These are phyloP conservation scores for Amphipyra berbera DNA, from an alignment of 2,888 invertebrate genomes.

Conservation along the genomic window DNA sequence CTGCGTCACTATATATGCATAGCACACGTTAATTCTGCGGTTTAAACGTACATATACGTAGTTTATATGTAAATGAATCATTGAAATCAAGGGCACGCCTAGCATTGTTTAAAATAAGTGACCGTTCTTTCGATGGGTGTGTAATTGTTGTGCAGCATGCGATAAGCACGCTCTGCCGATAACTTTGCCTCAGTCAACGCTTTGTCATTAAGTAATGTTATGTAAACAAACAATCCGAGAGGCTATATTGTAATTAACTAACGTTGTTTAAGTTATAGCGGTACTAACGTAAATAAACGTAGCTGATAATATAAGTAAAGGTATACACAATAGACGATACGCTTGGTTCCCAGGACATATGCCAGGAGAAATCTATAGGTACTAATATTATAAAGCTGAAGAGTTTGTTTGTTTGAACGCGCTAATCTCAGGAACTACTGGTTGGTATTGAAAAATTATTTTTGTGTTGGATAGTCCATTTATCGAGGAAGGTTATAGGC, in stretches of 20 bases:
- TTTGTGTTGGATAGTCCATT: no score
- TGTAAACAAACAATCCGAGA: slow-evolving; percentile 25
- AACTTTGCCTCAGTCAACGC: slow-evolving; percentile 32
- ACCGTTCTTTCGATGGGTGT: slow-evolving; percentile 22
- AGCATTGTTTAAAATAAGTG: slow-evolving; percentile 52
- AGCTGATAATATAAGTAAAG: no score
- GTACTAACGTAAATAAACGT: slow-evolving; percentile 7
- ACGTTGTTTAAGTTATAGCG: neutral
- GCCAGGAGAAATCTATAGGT: no score
- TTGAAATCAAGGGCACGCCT: slow-evolving; percentile 46
- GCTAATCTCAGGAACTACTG: no score
- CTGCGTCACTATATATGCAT: slow-evolving; percentile 57
- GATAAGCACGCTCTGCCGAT: slow-evolving; percentile 50
- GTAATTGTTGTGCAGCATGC: slow-evolving; percentile 20
- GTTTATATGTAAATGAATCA: slow-evolving; percentile 35
- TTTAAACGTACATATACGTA: slow-evolving; percentile 1
- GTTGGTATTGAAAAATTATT: no score
- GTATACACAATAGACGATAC: no score
- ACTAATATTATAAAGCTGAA: no score
- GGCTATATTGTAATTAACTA: slow-evolving; percentile 9
- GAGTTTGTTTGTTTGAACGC: no score
- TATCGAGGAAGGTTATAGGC: no score
- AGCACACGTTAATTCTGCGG: slow-evolving; percentile 44
- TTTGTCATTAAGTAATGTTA: slow-evolving; percentile 31
- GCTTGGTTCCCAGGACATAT: no score